These are phyloP conservation scores for Pangasius krempfi DNA, from an alignment of 2,797 vertebrate species.

Conservation along the genomic window DNA sequence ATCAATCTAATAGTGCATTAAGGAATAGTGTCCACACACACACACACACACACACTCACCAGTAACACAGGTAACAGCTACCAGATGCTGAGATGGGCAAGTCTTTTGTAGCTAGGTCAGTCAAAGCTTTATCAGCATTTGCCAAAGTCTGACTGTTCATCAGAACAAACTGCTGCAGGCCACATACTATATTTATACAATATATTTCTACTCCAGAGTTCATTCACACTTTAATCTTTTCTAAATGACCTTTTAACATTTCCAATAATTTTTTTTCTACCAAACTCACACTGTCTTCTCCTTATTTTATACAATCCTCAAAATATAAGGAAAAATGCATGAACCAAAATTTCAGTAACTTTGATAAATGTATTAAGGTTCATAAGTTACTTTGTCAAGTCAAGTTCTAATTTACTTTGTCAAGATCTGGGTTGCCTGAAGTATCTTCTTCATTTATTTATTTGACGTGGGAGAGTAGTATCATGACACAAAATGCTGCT, in stretches of 20 bases:
- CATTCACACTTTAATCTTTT: not conserved
- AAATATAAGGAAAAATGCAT: not conserved
- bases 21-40: not conserved
- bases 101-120: conserved; percentile 53
- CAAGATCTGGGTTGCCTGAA: not conserved
- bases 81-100: conserved; percentile 63
- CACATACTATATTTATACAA: not conserved
- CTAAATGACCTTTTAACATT: not conserved
- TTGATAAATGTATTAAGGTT: not conserved
- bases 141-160: conserved; percentile 16
- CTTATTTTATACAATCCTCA: not conserved
- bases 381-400: not conserved
- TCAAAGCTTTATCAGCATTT: conserved; percentile 61
- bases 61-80: conserved; percentile 64
- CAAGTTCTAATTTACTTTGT: not conserved
- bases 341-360: not conserved
- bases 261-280: not conserved
- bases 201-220: not conserved
- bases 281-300: not conserved
- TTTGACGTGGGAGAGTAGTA: not conserved
- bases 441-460: not conserved
- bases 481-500: conserved; percentile 1
- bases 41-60: conserved; percentile 28
- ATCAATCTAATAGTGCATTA: not conserved
- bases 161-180: conserved; percentile 27